Evolutionary conservation across 2,888 invertebrate species (phyloP), one percentile per base, ranked within the genome.

Genomic region (Drosophila cyrtoloma): DNA sequence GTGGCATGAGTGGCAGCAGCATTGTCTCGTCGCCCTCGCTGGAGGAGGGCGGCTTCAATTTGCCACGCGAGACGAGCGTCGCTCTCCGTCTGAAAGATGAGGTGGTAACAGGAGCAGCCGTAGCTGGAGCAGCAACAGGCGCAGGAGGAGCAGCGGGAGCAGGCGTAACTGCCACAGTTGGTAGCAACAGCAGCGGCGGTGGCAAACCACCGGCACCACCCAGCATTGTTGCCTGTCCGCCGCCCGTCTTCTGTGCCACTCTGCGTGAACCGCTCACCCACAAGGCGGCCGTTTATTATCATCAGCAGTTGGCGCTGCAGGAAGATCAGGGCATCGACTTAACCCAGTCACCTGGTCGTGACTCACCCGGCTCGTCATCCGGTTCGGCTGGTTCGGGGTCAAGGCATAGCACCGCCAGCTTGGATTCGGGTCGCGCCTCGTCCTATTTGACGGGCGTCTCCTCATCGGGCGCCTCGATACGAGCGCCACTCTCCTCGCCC

Each of bases 391-490:
- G 97, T 50, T 97, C 97, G 3, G 97, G 97, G 30, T 97, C 97
- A 26, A 95, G 98, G 53, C 97, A 98, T 93, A 97, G 97, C 77
- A 98, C 98, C 1, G 97, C 98, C 30, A 94, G 94, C 75, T 94
- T 98, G 90, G 98, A 98, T 94, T 97, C 97, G 84, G 98, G 98
- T n/a, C 95, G 98, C 76, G 98, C 98, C 37, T 98, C 98, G 16
- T 96, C 96, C 59, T 96, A 97, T 93, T 94, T 93, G 94, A 95
- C 93, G 92, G 92, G 93, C 44, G 93, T 92, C 2, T 89, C 89
- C 59, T 90, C 86, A 0, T 92, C 92, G 56, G 92, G 92, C 1
- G 91, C 93, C 37, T 93, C 94, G 42, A 95, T 91, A 92, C 94
- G 93, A 30, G 88, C 88, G 0, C 91, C 90, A 52, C 91, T 95